A percentile compares a stretch with the other conserved stretches of the same genome.
Conservation (phyloP, 2,797 vertebrate species). For the Rachycentron canadum region DNA sequence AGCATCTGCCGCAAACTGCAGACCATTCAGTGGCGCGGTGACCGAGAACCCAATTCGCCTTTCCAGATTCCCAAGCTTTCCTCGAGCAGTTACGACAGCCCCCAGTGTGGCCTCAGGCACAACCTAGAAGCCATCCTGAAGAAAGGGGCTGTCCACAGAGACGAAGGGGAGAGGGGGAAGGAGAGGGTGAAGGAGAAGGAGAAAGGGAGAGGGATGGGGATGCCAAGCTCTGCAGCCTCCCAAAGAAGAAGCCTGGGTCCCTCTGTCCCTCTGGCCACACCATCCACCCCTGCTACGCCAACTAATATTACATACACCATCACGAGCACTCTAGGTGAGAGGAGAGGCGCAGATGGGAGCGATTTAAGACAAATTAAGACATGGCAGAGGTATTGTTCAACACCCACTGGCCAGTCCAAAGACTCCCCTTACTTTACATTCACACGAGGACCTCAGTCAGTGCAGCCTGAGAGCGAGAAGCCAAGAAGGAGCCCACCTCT, state of each 20-base stretch:
- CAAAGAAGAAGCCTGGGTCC: slow-evolving; percentile 43
- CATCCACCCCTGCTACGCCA: slow-evolving; percentile 55
- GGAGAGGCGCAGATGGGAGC: slow-evolving; percentile 55
- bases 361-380: slow-evolving; percentile 27
- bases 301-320: slow-evolving; percentile 81
- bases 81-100: slow-evolving; percentile 87
- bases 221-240: slow-evolving; percentile 66
- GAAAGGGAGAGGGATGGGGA: slow-evolving; percentile 22
- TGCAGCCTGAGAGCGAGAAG: slow-evolving; percentile 30
- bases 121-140: slow-evolving; percentile 89
- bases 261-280: slow-evolving; percentile 33
- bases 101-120: slow-evolving; percentile 81
- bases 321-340: slow-evolving; percentile 70
- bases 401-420: slow-evolving; percentile 51
- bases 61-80: slow-evolving; percentile 90
- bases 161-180: slow-evolving; percentile 15
- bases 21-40: slow-evolving; percentile 89
- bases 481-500: slow-evolving; percentile 40
- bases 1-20: slow-evolving; percentile 93
- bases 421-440: slow-evolving; percentile 74
- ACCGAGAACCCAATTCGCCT: slow-evolving; percentile 83
- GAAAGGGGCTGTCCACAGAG: slow-evolving; percentile 76
- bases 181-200: neutral
- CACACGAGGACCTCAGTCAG: slow-evolving; percentile 44
- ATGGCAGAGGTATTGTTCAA: slow-evolving; percentile 73